A percentile compares a stretch with the other conserved stretches of the same genome.
Evolutionary conservation across 2,797 vertebrate species (phyloP).

Genomic region (Antrozous pallidus): DNA sequence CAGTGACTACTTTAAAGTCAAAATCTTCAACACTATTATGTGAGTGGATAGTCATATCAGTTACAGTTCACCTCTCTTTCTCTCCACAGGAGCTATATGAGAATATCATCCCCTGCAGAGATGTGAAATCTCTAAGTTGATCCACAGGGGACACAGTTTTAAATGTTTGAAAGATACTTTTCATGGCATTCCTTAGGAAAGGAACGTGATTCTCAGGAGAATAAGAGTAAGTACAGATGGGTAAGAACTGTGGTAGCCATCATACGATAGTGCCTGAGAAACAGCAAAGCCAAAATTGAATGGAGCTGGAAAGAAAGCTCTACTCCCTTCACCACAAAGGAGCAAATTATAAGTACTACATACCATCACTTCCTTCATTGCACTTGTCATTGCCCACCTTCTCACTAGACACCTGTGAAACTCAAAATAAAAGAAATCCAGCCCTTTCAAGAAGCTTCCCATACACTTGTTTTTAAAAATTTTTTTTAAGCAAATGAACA

Average conservation of each 20-base stretch:
- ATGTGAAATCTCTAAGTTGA: not conserved
- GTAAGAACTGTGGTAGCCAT: not conserved
- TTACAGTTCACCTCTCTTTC: not conserved
- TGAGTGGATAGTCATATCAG: not conserved
- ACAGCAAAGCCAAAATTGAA: not conserved
- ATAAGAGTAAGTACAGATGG: not conserved
- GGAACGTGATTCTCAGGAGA: not conserved
- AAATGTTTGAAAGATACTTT: not conserved
- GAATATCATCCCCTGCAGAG: not conserved
- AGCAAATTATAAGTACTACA: not conserved
- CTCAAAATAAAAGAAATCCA: not conserved
- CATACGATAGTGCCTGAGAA: not conserved
- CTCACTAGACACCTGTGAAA: not conserved
- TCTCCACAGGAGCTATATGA: not conserved
- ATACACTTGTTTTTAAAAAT: not conserved
- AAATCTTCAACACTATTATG: not conserved
- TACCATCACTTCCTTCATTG: not conserved
- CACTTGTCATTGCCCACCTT: too few species aligned
- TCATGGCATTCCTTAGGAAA: not conserved
- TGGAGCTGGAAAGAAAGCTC: not conserved
- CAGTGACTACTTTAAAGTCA: not conserved
- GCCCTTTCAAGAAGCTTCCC: not conserved
- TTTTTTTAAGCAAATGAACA: not conserved
- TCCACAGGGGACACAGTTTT: not conserved
- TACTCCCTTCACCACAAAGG: not conserved